Percentiles rank a stretch among this genome's conserved stretches.
phyloP scores from a whole-genome alignment of 2,888 invertebrate genomes.

The Xanthorhoe spadicearia region DNA sequence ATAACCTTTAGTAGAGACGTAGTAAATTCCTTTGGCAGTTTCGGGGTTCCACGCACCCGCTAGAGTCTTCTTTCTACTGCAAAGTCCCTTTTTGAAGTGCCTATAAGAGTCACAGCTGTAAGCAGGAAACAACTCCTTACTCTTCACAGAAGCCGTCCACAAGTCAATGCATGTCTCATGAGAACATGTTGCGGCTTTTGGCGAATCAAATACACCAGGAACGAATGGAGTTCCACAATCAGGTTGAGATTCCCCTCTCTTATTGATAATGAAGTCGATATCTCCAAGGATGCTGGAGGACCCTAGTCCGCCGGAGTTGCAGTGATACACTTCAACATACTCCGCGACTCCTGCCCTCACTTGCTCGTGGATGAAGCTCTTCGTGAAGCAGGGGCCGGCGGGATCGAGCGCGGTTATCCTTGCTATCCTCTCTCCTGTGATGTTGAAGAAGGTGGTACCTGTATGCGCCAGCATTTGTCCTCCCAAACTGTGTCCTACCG shows the following conservation, averaged over 20 bases:
- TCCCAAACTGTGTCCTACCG: constrained; percentile 49
- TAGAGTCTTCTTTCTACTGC: constrained; percentile 52
- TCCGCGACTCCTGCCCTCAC: constrained; percentile 71
- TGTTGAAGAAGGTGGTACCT: constrained; percentile 34
- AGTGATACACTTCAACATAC: constrained; percentile 79
- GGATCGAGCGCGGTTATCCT: constrained; percentile 47
- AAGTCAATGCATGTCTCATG: constrained; percentile 62
- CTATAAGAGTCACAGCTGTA: constrained; percentile 55
- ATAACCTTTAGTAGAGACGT: constrained; percentile 55
- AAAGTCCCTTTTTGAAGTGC: constrained; percentile 49
- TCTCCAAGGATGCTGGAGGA: constrained; percentile 68
- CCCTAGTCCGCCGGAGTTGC: constrained; percentile 71
- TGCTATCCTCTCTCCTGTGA: constrained; percentile 37
- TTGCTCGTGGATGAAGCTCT: constrained; percentile 50
- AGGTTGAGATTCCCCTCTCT: constrained; percentile 79
- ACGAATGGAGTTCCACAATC: constrained; percentile 68
- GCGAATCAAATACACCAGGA: constrained; percentile 60
- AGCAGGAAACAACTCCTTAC: constrained; percentile 57
- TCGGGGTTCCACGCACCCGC: constrained; percentile 66
- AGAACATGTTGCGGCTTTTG: constrained; percentile 64
- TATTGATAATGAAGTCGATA: constrained; percentile 78
- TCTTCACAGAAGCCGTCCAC: constrained; percentile 59
- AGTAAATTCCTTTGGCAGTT: constrained; percentile 60
- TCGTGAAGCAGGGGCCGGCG: constrained; percentile 44
- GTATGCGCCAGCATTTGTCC: constrained; percentile 44